Evolutionary conservation across 2,797 vertebrate species (phyloP), one percentile per base, ranked within the genome.

Genomic region (Enteromius afrohamiltoni): DNA sequence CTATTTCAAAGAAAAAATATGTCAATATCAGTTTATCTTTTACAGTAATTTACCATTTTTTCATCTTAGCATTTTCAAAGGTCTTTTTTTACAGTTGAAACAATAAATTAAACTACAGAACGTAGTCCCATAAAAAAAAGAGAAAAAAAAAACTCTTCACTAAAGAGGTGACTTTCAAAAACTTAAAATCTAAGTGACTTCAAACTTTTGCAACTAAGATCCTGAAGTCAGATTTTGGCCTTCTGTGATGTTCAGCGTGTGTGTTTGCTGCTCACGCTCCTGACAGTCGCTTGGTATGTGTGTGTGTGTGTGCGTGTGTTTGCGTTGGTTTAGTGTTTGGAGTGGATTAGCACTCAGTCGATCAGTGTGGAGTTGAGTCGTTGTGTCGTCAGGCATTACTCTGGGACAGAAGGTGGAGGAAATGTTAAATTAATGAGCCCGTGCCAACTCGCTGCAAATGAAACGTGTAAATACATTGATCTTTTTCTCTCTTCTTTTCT

Each of bases 391-490:
- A 96, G 95, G 92, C 93, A 94, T 94, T 94, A 96, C 96, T 97
- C 96, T 93, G 96, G 96, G 96, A 97, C 96, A 96, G 96, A 98
- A 98, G 96, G 97, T 98, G 96, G 95, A 96, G 95, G 95, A 96
- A 94, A 97, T 96, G 96, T 97, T 97, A 97, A 98, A 98, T 97
- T 97, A 99, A 99, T 98, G 97, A 98, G 96, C 96, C 97, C 95
- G 96, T 96, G 97, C 97, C 92, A 98, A 97, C 96, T 93, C 96
- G 96, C 96, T 95, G 96, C 97, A 98, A 98, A 98, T 97, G 96
- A 97, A 97, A 97, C 95, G 95, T 98, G 97, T 97, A 97, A 98
- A 97, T 98, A 97, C 97, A 98, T 97, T 97, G 96, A 97, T 97
- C 96, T 97, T 96, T 95, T 95, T 94, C 94, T 90, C 92, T 95